Percentiles rank a stretch among this genome's conserved stretches.
phyloP scores from a whole-genome alignment of 1,140 invertebrate genomes.

The Drosophila miranda region DNA sequence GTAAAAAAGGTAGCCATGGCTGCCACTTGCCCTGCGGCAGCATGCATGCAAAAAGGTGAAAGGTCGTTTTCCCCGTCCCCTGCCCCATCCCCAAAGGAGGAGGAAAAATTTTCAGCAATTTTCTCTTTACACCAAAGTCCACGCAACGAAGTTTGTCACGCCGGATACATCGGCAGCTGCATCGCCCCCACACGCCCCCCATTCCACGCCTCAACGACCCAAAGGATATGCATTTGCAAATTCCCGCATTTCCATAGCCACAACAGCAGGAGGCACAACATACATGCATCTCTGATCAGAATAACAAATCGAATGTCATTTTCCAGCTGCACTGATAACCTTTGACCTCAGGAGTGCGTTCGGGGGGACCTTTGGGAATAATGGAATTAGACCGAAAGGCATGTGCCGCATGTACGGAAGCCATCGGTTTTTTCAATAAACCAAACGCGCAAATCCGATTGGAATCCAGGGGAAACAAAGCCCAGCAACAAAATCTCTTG shows the following conservation, averaged over 20 bases:
- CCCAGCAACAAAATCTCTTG: neutral
- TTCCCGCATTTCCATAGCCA: neutral
- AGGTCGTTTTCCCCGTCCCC: conserved; percentile 50
- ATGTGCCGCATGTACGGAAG: neutral
- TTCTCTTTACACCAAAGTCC: conserved; percentile 35
- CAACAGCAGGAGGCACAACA: neutral
- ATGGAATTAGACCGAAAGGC: conserved; percentile 28
- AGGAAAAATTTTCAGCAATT: conserved; percentile 37
- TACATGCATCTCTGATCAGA: conserved; percentile 2
- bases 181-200: neutral
- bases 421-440: conserved; percentile 25
- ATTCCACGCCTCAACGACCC: conserved; percentile 4
- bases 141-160: conserved; percentile 58
- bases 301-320: conserved; percentile 43
- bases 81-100: neutral
- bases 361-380: conserved; percentile 8
- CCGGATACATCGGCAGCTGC: conserved; percentile 29
- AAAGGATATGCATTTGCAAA: conserved; percentile 18
- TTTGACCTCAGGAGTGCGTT: conserved; percentile 10
- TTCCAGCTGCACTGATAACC: neutral
- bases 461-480: conserved; percentile 7
- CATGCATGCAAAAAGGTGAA: conserved; percentile 53
- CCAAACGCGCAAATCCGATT: conserved; percentile 27
- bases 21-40: conserved; percentile 63
- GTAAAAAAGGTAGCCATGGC: conserved; percentile 46